Evolutionary conservation across 2,888 invertebrate species (phyloP).

Genomic region (Patella depressa): DNA sequence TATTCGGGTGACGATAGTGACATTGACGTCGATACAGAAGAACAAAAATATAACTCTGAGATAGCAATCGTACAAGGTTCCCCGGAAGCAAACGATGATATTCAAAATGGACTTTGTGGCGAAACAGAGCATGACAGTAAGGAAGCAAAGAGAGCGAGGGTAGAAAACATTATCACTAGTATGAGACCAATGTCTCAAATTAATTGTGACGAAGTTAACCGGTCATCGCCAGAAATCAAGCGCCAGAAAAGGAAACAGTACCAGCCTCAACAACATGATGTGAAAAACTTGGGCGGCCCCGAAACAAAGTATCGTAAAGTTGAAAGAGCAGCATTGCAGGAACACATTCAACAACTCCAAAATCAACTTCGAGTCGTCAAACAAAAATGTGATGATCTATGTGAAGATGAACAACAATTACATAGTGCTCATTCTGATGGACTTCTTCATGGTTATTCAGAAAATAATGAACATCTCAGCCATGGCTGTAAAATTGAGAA

Average conservation of each 20-base stretch:
- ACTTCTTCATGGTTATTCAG: not conserved
- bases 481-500: not conserved
- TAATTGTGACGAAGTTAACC: slow-evolving; percentile 26
- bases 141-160: slow-evolving; percentile 88
- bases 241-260: slow-evolving; percentile 88
- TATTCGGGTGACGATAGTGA: slow-evolving; percentile 50
- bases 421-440: not conserved
- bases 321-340: slow-evolving; percentile 79
- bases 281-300: slow-evolving; percentile 72
- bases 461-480: not conserved
- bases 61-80: slow-evolving; percentile 12
- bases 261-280: slow-evolving; percentile 89
- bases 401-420: not conserved
- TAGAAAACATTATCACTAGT: slow-evolving; percentile 94
- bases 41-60: slow-evolving; percentile 11
- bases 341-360: slow-evolving; percentile 88
- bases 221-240: slow-evolving; percentile 45
- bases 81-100: slow-evolving; percentile 39
- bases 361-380: slow-evolving; percentile 89
- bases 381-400: slow-evolving; percentile 19
- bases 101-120: slow-evolving; percentile 33
- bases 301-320: slow-evolving; percentile 65
- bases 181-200: slow-evolving; percentile 78
- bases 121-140: slow-evolving; percentile 44
- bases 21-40: slow-evolving; percentile 43